Conservation (phyloP, 2,888 invertebrate genomes). For the Hypena proboscidalis region DNA sequence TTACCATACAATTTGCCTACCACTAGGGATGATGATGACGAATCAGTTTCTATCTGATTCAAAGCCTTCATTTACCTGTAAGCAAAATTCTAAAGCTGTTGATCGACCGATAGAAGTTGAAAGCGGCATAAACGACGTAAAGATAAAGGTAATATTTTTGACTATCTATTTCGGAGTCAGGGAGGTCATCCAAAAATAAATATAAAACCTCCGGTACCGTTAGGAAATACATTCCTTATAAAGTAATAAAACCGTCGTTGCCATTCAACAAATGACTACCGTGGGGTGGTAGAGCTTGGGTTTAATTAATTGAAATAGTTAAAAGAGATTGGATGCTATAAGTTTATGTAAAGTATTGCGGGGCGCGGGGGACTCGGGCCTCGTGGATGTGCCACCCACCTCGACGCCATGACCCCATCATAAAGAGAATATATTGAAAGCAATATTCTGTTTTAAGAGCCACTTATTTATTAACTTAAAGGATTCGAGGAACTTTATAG, state of each 20-base stretch:
- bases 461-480: conserved; percentile 28
- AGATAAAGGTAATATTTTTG: conserved; percentile 14
- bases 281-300: conserved; percentile 46
- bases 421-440: conserved; percentile 36
- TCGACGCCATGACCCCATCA: conserved; percentile 22
- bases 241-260: conserved; percentile 49
- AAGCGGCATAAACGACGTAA: conserved; percentile 4
- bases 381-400: conserved; percentile 54
- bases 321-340: conserved; percentile 67
- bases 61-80: neutral
- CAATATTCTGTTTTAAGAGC: conserved; percentile 32
- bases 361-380: conserved; percentile 40
- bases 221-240: conserved; percentile 50
- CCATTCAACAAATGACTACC: conserved; percentile 69
- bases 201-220: conserved; percentile 31
- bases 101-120: neutral
- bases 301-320: conserved; percentile 76
- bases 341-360: conserved; percentile 63
- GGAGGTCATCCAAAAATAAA: conserved; percentile 22
- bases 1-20: too few relatives aligned
- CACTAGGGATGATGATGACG: neutral
- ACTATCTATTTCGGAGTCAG: conserved; percentile 12
- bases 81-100: neutral
- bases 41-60: neutral
- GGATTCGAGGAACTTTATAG: conserved; percentile 10